Percentiles rank a stretch among this genome's conserved stretches.
Conservation (phyloP, 2,113 vertebrate genomes). For the Phoenicopterus ruber region DNA sequence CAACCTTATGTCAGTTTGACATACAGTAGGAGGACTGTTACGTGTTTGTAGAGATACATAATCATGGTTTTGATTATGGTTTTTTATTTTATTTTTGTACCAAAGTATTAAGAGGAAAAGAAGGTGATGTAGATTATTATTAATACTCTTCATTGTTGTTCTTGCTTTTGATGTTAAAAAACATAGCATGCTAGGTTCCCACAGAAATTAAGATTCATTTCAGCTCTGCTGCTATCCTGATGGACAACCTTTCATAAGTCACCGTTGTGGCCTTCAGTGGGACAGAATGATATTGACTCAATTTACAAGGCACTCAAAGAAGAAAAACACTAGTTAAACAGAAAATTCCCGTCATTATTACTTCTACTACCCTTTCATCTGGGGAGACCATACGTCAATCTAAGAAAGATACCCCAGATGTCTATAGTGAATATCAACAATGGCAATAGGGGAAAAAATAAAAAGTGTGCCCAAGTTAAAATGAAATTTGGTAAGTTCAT, state of each 20-base stretch:
- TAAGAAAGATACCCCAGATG: not conserved
- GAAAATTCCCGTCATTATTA: not conserved
- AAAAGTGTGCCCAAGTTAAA: not conserved
- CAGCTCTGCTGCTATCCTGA: not conserved
- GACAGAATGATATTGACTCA: not conserved
- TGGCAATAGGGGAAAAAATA: not conserved
- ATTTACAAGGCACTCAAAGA: not conserved
- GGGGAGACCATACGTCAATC: not conserved
- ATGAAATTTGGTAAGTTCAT: not conserved
- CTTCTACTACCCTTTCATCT: not conserved
- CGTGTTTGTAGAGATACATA: not conserved
- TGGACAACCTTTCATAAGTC: not conserved
- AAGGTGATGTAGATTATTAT: not conserved
- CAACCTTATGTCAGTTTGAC: not conserved
- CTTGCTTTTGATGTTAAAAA: not conserved
- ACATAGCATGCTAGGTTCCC: not conserved
- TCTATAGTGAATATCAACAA: not conserved
- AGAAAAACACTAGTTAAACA: not conserved
- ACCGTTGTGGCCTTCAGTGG: not conserved
- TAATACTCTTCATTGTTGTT: not conserved
- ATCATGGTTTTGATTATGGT: fast-evolving
- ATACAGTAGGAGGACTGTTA: not conserved
- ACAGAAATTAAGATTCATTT: not conserved
- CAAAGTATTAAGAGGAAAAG: not conserved
- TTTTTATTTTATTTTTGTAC: not conserved